A percentile compares a stretch with the other conserved stretches of the same genome.
Evolutionary conservation across 2,797 vertebrate species (phyloP).

Genomic region (Neostethus bicornis): DNA sequence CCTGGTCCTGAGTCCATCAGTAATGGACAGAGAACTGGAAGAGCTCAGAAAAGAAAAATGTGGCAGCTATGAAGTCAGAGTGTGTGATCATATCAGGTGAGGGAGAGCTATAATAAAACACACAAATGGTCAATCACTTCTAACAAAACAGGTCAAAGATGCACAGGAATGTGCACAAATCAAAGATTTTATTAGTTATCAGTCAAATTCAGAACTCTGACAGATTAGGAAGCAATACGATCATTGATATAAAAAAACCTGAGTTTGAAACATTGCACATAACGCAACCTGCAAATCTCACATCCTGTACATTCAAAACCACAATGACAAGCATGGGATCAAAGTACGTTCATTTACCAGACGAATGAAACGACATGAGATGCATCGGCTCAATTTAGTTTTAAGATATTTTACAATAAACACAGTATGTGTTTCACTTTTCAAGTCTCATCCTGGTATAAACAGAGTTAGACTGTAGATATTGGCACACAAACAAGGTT

Average conservation of each 20-base stretch:
- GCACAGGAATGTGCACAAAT: neutral
- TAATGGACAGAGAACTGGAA: slow-evolving; percentile 49
- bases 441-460: neutral
- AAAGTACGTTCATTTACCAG: neutral
- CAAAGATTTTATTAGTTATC: neutral
- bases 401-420: no score
- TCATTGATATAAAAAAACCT: neutral
- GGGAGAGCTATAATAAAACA: slow-evolving; percentile 30
- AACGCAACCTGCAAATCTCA: no score
- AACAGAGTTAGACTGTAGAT: neutral
- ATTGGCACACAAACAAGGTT: neutral
- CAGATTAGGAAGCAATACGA: neutral
- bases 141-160: slow-evolving; percentile 3
- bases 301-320: neutral
- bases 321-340: neutral
- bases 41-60: slow-evolving; percentile 42
- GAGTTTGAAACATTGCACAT: no score
- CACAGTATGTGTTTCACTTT: neutral
- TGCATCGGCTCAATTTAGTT: no score
- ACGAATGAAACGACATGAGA: no score
- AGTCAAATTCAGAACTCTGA: neutral
- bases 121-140: slow-evolving; percentile 10
- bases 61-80: slow-evolving; percentile 24
- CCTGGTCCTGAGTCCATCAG: slow-evolving; percentile 47
- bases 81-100: slow-evolving; percentile 37